Percentiles rank a stretch among this genome's conserved stretches.
These are phyloP conservation scores for Blastobasis adustella DNA, from an alignment of 2,888 invertebrate genomes.

Conservation along the genomic window DNA sequence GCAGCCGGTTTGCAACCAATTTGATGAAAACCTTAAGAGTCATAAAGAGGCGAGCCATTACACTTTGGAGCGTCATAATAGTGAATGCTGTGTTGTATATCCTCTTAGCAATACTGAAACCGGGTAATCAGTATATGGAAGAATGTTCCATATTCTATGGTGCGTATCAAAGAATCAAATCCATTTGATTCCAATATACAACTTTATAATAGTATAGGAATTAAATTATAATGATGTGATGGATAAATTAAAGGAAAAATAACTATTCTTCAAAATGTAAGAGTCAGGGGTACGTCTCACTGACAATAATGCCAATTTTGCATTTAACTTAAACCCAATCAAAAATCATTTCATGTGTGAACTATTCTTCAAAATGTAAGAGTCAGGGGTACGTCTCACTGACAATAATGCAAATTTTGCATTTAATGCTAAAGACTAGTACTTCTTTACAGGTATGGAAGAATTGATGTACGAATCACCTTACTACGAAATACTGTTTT, in stretches of 20 bases:
- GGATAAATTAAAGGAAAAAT: no score
- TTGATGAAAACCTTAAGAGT: constrained; percentile 13
- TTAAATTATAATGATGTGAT: no score
- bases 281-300: no score
- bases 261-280: no score
- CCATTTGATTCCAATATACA: not conserved
- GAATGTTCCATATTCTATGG: constrained; percentile 10
- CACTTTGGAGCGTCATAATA: constrained; percentile 15
- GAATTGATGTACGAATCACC: constrained; percentile 7
- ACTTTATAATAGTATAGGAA: not conserved
- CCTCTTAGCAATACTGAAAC: constrained; percentile 10
- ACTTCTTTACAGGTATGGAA: constrained; percentile 6
- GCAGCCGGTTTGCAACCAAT: constrained; percentile 20
- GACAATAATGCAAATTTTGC: no score
- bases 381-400: no score
- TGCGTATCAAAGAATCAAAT: not conserved
- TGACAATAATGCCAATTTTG: no score
- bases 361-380: no score
- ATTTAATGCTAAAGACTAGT: not conserved
- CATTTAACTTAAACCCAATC: no score
- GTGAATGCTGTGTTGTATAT: constrained; percentile 12
- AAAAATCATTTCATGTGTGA: no score
- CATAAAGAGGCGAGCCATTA: constrained; percentile 15
- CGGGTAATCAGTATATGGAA: constrained; percentile 11
- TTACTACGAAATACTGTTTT: constrained; percentile 6